Base-by-base conservation (phyloP, 1,140 invertebrate genomes). In the Centruroides vittatus region DNA sequence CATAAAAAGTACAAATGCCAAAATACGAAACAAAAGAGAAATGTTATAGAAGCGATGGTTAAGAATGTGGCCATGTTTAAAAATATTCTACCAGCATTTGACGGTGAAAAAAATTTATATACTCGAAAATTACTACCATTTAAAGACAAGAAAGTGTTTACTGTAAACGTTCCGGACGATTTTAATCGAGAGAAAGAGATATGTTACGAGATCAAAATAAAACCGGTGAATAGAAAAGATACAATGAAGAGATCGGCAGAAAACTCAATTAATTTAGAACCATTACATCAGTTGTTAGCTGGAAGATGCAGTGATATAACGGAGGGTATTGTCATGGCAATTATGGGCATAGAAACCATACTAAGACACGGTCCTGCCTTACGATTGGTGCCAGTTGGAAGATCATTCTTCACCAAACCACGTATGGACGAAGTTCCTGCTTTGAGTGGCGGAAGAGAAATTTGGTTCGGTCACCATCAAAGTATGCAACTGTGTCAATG, bases 91-190 rank as follows among this genome's bases (percentile, higher is more conserved):
- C 51, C 55, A 23, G 63, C 41, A 5, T 64, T 61, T n/a, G 63
- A 64, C 47, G 63, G 63, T 6, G 47, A 23, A n/a, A 61, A 58
- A 4, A 64, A 64, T 49, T 23, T 64, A 10, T 55, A 55, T 36
- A 58, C 59, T 3, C 12, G 34, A 13, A 47, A 52, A 5, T n/a
- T 7, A 34, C 41, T 64, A 35, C 49, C 51, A 34, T n/a, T 41
- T 4, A 12, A 56, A 9, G 4, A 12, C 0, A 2, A 51, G 12
- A 13, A 13, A 36, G 9, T 49, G 12, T 52, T 50, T 47, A 47
- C 51, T 36, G 12, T 23, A 13, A 13, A 56, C 23, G 0, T 6
- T 10, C 10, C 58, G 0, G 49, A 51, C 12, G 49, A 51, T 2
- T 12, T n/a, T n/a, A n/a, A n/a, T n/a, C 49, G 1, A n/a, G 2